Conservation (phyloP, 1,140 invertebrate genomes). For the Daktulosphaira vitifoliae region DNA sequence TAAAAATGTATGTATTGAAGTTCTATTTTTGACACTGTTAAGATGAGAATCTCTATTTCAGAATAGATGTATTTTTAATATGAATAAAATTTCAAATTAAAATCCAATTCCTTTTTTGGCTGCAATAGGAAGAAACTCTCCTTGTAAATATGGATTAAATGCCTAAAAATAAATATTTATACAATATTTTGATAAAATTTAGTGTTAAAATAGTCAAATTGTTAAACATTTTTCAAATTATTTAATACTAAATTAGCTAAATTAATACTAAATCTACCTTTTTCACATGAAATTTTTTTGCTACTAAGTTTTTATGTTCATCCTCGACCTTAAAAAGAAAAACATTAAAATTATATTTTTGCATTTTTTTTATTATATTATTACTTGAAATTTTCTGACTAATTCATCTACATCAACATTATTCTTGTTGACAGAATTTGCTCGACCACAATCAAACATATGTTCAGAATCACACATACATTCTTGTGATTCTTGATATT, state of each 20-base stretch:
- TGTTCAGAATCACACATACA: constrained; percentile 98
- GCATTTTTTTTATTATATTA: not conserved
- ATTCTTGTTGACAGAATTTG: constrained; percentile 41
- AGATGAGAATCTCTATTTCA: too few relatives aligned
- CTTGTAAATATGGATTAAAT: constrained; percentile 66
- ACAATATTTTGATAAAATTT: too few relatives aligned
- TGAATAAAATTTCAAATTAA: too few relatives aligned
- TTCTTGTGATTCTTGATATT: constrained; percentile 86
- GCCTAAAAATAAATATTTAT: too few relatives aligned
- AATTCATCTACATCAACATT: constrained; percentile 47
- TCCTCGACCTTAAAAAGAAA: constrained; percentile 44
- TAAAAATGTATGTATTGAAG: not conserved
- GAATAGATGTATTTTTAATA: too few relatives aligned
- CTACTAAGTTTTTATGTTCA: constrained; percentile 61
- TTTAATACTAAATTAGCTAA: too few relatives aligned
- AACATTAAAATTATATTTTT: not conserved
- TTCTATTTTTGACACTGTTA: constrained; percentile 10
- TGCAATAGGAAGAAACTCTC: constrained; percentile 74
- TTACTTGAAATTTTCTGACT: constrained; percentile 49
- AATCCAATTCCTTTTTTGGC: constrained; percentile 66
- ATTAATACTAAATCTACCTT: constrained; percentile 50
- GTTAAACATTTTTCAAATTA: too few relatives aligned
- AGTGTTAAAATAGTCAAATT: too few relatives aligned
- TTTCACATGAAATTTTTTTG: constrained; percentile 66
- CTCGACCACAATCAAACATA: constrained; percentile 83